These are phyloP conservation scores for Chaunax sp. DNA, from an alignment of 2,797 vertebrate genomes.

Conservation along the genomic window DNA sequence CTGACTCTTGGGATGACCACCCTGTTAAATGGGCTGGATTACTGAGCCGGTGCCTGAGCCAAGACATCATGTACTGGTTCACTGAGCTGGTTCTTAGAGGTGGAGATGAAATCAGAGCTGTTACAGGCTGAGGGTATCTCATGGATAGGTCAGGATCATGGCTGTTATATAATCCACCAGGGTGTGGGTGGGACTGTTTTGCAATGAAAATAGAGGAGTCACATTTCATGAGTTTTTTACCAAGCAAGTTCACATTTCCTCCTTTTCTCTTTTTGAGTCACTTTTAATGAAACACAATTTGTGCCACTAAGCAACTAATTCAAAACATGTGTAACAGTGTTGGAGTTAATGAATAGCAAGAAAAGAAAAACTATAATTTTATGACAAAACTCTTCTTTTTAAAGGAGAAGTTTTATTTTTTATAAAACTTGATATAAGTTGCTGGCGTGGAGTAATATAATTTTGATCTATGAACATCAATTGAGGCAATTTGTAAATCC, in stretches of 20 bases:
- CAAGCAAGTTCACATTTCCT: neutral
- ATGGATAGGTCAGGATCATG: slow-evolving; percentile 11
- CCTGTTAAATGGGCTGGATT: too few relatives aligned
- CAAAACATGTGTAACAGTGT: neutral
- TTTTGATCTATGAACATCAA: neutral
- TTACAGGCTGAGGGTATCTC: slow-evolving; percentile 17
- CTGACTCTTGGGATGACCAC: slow-evolving; percentile 36
- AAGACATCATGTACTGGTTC: too few relatives aligned
- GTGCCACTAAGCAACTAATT: neutral
- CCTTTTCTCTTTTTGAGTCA: neutral
- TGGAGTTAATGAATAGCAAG: neutral
- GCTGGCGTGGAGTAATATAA: too few relatives aligned
- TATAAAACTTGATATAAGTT: neutral
- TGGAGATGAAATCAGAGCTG: too few relatives aligned
- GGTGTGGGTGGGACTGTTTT: slow-evolving; percentile 22
- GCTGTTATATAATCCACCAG: slow-evolving; percentile 47
- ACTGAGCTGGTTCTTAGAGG: too few relatives aligned
- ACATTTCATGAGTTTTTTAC: slow-evolving; percentile 9
- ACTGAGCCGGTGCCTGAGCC: too few relatives aligned
- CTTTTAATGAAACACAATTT: too few relatives aligned
- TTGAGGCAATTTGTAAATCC: neutral
- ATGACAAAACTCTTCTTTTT: too few relatives aligned
- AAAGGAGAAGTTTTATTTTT: too few relatives aligned
- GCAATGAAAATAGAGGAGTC: neutral
- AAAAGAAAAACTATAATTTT: neutral